These are phyloP conservation scores for Sinhomidia bicolor DNA, from an alignment of 2,888 invertebrate genomes.

Conservation along the genomic window DNA sequence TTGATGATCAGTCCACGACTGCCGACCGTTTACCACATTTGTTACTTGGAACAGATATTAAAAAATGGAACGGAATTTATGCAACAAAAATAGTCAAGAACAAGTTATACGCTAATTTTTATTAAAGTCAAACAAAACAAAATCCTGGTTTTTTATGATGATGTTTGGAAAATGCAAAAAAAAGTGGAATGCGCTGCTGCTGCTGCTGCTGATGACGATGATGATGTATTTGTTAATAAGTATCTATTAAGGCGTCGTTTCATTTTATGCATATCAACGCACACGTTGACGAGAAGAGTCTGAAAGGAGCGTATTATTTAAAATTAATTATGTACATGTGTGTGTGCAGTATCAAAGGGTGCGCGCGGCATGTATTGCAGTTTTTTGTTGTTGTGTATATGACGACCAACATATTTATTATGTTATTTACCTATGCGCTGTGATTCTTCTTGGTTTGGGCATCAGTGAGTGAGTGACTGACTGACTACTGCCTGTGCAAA, in stretches of 20 bases:
- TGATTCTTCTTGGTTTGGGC: slow-evolving; percentile 53
- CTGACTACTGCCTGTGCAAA: slow-evolving; percentile 60
- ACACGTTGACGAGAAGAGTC: background rate
- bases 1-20: background rate
- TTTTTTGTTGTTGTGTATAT: background rate
- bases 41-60: slow-evolving; percentile 2
- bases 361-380: background rate
- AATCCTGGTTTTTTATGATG: background rate
- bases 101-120: background rate
- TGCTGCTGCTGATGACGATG: background rate
- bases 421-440: slow-evolving; percentile 6
- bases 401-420: background rate
- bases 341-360: slow-evolving; percentile 4
- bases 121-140: background rate
- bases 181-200: background rate
- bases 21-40: too few species aligned
- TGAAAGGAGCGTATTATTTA: background rate
- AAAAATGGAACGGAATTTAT: background rate
- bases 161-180: background rate
- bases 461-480: background rate
- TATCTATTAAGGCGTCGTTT: slow-evolving; percentile 33
- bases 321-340: background rate
- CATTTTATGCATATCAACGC: slow-evolving; percentile 11
- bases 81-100: background rate
- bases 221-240: slow-evolving; percentile 1